These are phyloP conservation scores for Drosophila tripunctata DNA, from an alignment of 2,888 invertebrate species.

Conservation along the genomic window DNA sequence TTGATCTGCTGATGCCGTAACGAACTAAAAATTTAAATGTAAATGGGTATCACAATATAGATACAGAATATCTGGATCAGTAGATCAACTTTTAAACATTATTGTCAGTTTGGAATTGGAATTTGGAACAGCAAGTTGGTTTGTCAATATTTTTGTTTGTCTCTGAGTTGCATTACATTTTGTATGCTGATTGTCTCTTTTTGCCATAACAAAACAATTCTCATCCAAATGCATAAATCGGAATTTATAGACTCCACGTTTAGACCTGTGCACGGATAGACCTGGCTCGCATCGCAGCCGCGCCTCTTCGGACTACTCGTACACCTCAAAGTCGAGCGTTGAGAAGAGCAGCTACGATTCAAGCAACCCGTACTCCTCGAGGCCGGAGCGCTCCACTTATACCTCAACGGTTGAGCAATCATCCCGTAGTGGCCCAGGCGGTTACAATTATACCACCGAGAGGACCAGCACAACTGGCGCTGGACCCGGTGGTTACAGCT, in stretches of 20 bases:
- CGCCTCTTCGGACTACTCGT: conserved; percentile 93
- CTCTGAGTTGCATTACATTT: conserved; percentile 32
- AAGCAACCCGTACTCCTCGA: conserved; percentile 85
- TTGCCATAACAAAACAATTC: conserved; percentile 54
- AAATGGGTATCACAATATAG: not conserved
- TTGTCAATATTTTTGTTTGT: conserved; percentile 24
- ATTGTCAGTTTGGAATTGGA: conserved; percentile 8
- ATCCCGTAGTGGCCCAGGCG: conserved; percentile 89
- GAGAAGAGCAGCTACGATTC: conserved; percentile 85
- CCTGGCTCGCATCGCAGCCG: conserved; percentile 87
- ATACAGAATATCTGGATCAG: not conserved
- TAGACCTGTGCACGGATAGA: conserved; percentile 93
- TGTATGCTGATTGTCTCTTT: conserved; percentile 55
- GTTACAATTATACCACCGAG: conserved; percentile 91
- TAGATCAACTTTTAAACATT: not conserved
- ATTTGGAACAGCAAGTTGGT: conserved; percentile 58
- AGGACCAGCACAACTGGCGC: conserved; percentile 89
- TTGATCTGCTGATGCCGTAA: conserved; percentile 4
- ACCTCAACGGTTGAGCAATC: conserved; percentile 89
- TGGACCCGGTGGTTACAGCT: conserved; percentile 93
- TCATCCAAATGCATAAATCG: conserved; percentile 73
- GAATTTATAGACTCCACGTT: conserved; percentile 92
- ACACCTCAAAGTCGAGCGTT: conserved; percentile 89
- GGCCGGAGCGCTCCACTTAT: conserved; percentile 89
- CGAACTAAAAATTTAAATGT: not conserved